These are phyloP conservation scores for Sphaerodactylus townsendi DNA, from an alignment of 2,113 vertebrate genomes.

Conservation along the genomic window DNA sequence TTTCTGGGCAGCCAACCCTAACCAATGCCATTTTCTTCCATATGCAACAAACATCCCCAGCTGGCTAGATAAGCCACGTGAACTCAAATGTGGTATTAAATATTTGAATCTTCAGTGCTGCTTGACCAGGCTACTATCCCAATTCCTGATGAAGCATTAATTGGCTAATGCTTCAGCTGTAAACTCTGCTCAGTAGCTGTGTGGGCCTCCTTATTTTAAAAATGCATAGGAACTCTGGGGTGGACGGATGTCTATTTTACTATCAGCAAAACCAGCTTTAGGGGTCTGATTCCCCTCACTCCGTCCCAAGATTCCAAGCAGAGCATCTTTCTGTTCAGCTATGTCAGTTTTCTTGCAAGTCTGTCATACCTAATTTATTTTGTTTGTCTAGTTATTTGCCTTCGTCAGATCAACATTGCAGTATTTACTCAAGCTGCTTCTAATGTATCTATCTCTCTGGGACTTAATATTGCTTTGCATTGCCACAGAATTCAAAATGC, in stretches of 20 bases:
- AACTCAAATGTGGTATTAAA: neutral
- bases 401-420: conserved; percentile 21
- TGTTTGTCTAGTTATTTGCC: neutral
- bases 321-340: neutral
- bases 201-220: neutral
- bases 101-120: neutral
- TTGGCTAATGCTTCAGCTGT: neutral
- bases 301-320: neutral
- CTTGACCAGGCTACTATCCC: neutral
- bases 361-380: neutral
- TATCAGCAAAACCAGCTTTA: neutral
- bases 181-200: neutral
- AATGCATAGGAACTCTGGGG: rapidly evolving
- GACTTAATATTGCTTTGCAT: neutral
- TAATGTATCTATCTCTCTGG: neutral
- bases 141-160: neutral
- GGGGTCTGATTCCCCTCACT: neutral
- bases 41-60: neutral
- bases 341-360: conserved; percentile 1
- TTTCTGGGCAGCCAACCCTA: neutral
- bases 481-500: conserved; percentile 12
- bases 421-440: conserved; percentile 5
- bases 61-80: neutral
- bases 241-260: neutral
- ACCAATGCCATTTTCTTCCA: neutral